Evolutionary conservation across 2,113 vertebrate species (phyloP).

Genomic region (Xyliphius kryptos): DNA sequence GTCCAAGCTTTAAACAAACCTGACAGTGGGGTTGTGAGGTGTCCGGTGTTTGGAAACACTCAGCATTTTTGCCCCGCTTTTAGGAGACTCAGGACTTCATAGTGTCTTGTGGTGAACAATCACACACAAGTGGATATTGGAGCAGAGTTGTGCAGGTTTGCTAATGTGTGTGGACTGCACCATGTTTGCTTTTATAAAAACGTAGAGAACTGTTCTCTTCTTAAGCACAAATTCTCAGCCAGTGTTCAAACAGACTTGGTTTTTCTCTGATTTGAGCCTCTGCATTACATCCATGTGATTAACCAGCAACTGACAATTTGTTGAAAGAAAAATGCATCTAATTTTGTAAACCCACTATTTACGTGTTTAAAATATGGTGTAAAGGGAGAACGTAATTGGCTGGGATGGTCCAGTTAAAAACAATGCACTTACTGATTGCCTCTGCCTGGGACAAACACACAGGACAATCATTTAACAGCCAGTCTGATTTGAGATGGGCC

Average conservation of each 20-base stretch:
- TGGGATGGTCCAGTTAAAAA: slow-evolving; percentile 7
- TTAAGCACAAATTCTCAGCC: no score
- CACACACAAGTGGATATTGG: slow-evolving; percentile 2
- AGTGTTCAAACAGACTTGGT: no score
- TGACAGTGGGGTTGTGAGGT: no score
- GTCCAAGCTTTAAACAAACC: no score
- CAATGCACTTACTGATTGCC: slow-evolving; percentile 11
- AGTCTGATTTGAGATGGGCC: slow-evolving; percentile 26
- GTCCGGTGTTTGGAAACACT: no score
- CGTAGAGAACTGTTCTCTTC: no score
- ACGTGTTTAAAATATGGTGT: not conserved
- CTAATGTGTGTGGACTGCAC: not conserved
- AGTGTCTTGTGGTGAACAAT: not conserved
- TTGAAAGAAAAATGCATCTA: no score
- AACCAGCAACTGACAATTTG: no score
- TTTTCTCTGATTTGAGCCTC: no score
- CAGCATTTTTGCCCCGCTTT: no score
- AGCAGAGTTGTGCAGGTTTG: not conserved
- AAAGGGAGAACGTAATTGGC: slow-evolving; percentile 16
- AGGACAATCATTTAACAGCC: slow-evolving; percentile 24
- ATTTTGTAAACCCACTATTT: not conserved
- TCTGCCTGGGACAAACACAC: slow-evolving; percentile 17
- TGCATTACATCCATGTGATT: no score
- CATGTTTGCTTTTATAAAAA: not conserved
- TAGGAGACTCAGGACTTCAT: no score